Evolutionary conservation across 1,140 invertebrate species (phyloP).

Genomic region (Zophobas morio): DNA sequence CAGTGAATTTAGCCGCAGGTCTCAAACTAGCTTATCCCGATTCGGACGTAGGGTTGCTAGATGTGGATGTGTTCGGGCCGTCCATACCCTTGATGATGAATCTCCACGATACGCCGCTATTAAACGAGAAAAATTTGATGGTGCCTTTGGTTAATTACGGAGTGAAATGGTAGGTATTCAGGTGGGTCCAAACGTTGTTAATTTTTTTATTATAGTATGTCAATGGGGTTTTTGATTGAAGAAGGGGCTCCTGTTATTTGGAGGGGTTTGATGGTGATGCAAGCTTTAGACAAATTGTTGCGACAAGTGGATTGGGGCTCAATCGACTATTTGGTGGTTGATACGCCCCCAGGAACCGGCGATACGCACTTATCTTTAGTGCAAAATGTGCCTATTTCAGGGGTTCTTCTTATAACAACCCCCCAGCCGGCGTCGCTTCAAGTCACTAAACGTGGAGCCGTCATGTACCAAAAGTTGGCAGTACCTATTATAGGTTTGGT

Average conservation of each 20-base stretch:
- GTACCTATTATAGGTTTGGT: constrained; percentile 87
- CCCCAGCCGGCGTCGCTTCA: constrained; percentile 87
- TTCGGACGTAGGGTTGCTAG: constrained; percentile 84
- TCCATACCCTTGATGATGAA: constrained; percentile 95
- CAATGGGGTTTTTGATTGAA: constrained; percentile 90
- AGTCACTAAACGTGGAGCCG: constrained; percentile 84
- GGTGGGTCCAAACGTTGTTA: constrained; percentile 39
- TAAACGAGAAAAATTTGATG: constrained; percentile 86
- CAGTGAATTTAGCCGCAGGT: constrained; percentile 86
- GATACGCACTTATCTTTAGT: constrained; percentile 90
- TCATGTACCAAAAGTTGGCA: constrained; percentile 86
- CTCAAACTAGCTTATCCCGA: constrained; percentile 76
- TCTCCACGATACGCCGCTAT: constrained; percentile 79
- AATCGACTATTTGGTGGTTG: constrained; percentile 87
- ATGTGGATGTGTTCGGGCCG: constrained; percentile 93
- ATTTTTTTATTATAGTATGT: constrained; percentile 77
- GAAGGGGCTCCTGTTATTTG: constrained; percentile 87
- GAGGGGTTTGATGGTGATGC: constrained; percentile 96
- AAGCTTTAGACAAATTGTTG: constrained; percentile 87
- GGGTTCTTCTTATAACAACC: constrained; percentile 87
- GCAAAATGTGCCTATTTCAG: constrained; percentile 88
- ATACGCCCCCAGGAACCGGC: constrained; percentile 93
- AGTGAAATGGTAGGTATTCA: constrained; percentile 84
- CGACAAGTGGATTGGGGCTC: constrained; percentile 86
- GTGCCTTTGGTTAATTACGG: constrained; percentile 91